Base-by-base conservation (phyloP, 1,140 invertebrate species). In the Eciton burchellii region DNA sequence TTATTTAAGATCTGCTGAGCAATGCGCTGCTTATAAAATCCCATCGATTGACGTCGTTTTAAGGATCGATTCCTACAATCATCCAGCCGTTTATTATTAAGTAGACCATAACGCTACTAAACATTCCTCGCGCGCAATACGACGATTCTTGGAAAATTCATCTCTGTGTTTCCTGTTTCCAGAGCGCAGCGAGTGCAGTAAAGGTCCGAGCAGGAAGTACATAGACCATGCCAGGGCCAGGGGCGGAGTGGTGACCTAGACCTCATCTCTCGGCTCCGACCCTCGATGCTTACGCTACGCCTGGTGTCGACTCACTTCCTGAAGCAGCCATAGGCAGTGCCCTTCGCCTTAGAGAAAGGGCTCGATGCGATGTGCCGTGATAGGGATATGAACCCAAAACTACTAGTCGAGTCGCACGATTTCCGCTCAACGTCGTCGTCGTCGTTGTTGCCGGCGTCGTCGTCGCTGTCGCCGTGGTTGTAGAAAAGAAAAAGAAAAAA, bases 221-320 rank as follows among this genome's bases (percentile, higher is more conserved):
- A 70, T 87, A 65, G 85, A 92, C 60, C 81, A 93, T 92, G 92
- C 82, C 83, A 90, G 87, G 71, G 66, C 84, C 73, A 90, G 88
- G 89, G 72, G 82, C 90, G 74, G 70, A 91, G 84, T 92, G 92
- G 92, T 93, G 92, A 93, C 90, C 91, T 93, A 89, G 87, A 84
- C 85, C 84, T 86, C 81, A 89, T 89, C 86, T 26, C 83, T 88
- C 74, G 79, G 83, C 71, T 84, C 71, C 82, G 89, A 90, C 92
- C 89, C 90, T 92, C 93, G 91, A 97, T 97, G 97, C 96, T 97
- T 95, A 97, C 96, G 94, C 96, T 97, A 96, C 96, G 97, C 94
- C 95, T 97, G 91, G 97, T 97, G 81, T 97, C 97, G 91, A 97
- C 97, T 93, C 97, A 97, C 92, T 97, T 97, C 93, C 94, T 97